Evolutionary conservation across 2,888 invertebrate species (phyloP), one percentile per base, ranked within the genome.

Genomic region (Acrobasis consociella): DNA sequence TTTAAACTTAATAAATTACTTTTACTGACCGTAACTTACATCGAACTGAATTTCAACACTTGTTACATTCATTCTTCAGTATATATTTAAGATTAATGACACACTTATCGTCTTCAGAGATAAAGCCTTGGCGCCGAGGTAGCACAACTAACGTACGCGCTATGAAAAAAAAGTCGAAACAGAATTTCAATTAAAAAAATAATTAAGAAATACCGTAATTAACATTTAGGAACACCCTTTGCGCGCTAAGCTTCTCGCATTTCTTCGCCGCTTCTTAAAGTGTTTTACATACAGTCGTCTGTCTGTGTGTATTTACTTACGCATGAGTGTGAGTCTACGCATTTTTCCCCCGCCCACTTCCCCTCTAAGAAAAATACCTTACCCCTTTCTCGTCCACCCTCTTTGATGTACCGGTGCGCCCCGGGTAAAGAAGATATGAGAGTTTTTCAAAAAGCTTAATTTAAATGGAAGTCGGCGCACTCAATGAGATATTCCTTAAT

Each of bases 191-290:
- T 22, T 22, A 2, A 22, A 46, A 53, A 51, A 52, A 15, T 10
- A 38, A 52, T 49, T 50, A 16, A 15, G 38, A 13, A 39, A 64
- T 51, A 17, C n/a, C 10, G 42, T 62, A 66, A 61, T 62, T 51
- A 63, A 49, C 55, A 63, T 70, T 65, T 53, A n/a, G 37, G 64
- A 74, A 73, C 92, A 88, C 72, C 87, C 91, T 88, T 83, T 92
- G 85, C 58, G 69, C 75, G 77, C 75, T 89, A 91, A 91, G 92
- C 91, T 88, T 86, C 91, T 92, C 91, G 91, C 91, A 89, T 92
- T 92, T 92, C 92, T 92, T 92, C 91, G 87, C 78, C 88, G 91
- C 90, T 91, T 92, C 91, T 92, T 92, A 91, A 91, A 92, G 91
- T 91, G 91, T 92, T 91, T 92, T 91, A 91, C 92, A 91, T 91